A percentile compares a stretch with the other conserved stretches of the same genome.
Evolutionary conservation across 2,797 vertebrate species (phyloP).

Genomic region (Mus minutoides): DNA sequence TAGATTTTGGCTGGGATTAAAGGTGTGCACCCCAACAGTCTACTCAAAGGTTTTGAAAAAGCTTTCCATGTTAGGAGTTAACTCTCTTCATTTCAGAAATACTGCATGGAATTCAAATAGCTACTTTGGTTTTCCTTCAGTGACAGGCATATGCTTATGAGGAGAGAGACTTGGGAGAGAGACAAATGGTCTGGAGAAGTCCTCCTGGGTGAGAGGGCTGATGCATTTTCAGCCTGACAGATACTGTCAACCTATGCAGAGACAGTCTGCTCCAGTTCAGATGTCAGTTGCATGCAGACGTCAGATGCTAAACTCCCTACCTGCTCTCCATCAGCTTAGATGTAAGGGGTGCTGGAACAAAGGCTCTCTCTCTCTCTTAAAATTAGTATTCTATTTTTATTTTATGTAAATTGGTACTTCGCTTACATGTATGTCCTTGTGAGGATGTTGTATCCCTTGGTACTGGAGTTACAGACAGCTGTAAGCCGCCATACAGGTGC

Average conservation of each 20-base stretch:
- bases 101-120: background rate
- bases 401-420: background rate
- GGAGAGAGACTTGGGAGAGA: background rate
- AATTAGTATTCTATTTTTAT: background rate
- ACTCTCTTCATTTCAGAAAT: background rate
- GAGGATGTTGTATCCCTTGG: background rate
- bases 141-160: background rate
- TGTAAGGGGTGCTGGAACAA: background rate
- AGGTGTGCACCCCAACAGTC: background rate
- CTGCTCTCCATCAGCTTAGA: background rate
- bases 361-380: background rate
- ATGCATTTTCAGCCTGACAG: background rate
- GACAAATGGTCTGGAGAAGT: background rate
- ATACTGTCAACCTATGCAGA: background rate
- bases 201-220: background rate
- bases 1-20: background rate
- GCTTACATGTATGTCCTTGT: background rate
- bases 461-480: background rate
- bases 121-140: background rate
- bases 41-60: constrained; percentile 2
- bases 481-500: background rate
- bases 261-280: too few species aligned
- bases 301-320: too few species aligned
- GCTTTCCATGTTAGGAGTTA: background rate
- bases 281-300: too few species aligned